Percentiles rank a stretch among this genome's conserved stretches.
Conservation (phyloP, 1,140 invertebrate species). For the Paraescarpia echinospica region DNA sequence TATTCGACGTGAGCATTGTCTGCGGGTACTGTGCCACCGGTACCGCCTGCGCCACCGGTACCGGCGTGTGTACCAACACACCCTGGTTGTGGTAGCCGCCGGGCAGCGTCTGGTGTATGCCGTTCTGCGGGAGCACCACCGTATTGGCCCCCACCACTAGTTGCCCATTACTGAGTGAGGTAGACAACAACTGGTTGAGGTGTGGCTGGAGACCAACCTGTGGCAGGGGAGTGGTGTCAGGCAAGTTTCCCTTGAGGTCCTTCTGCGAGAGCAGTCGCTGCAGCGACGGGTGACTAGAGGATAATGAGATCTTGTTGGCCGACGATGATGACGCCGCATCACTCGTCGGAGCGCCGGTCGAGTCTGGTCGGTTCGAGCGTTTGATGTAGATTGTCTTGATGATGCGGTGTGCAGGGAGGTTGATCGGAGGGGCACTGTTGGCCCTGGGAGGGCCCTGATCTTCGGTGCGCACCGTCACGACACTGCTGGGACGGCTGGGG, state of each 20-base stretch:
- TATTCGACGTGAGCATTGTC: neutral
- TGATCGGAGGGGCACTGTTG: slow-evolving; percentile 11
- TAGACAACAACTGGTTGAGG: neutral
- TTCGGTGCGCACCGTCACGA: neutral
- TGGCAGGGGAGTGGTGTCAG: neutral
- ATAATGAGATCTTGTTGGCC: neutral
- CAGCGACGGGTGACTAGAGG: slow-evolving; percentile 18
- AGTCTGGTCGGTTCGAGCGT: neutral
- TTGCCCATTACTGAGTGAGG: neutral
- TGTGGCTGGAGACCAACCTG: neutral
- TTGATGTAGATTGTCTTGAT: slow-evolving; percentile 16
- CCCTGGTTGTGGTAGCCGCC: neutral
- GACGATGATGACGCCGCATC: neutral
- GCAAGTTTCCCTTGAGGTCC: slow-evolving; percentile 12
- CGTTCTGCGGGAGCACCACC: neutral
- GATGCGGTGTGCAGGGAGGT: neutral
- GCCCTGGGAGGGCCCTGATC: neutral
- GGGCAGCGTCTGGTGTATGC: neutral
- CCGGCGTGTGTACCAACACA: neutral
- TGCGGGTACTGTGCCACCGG: neutral
- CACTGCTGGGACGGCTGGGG: slow-evolving; percentile 14
- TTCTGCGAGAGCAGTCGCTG: slow-evolving; percentile 17
- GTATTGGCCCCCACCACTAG: neutral
- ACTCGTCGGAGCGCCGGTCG: neutral
- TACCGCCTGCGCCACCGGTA: neutral